Percentiles rank a stretch among this genome's conserved stretches.
Evolutionary conservation across 2,888 invertebrate genomes (phyloP).

Genomic region (Sericinus montela): DNA sequence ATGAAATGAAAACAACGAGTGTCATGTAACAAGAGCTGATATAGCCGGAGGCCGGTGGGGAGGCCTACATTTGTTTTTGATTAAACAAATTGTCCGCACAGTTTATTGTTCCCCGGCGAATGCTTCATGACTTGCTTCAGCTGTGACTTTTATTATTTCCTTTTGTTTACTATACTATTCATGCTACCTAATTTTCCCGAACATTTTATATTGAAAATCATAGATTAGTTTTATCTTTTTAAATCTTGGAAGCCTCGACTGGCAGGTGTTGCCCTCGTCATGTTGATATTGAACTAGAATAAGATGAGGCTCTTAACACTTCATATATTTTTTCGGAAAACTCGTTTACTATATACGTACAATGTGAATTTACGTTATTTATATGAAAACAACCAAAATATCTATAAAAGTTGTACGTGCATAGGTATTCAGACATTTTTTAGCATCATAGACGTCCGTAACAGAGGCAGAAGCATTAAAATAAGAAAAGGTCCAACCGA

Average conservation of each 20-base stretch:
- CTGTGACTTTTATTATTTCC: constrained; percentile 35
- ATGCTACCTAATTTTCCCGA: too few relatives aligned
- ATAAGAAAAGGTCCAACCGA: constrained; percentile 50
- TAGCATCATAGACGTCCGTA: constrained; percentile 5
- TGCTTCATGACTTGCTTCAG: constrained; percentile 40
- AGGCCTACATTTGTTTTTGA: constrained; percentile 73
- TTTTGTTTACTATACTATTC: background rate
- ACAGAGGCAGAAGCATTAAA: constrained; percentile 27
- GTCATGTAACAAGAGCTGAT: constrained; percentile 37
- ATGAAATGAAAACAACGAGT: constrained; percentile 53
- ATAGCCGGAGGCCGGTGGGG: constrained; percentile 29
- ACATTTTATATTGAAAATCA: too few relatives aligned
- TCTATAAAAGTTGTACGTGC: too few relatives aligned
- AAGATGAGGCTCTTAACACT: too few relatives aligned
- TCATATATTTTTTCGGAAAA: too few relatives aligned
- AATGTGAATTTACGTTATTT: too few relatives aligned
- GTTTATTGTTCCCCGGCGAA: constrained; percentile 66
- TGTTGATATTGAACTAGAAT: too few relatives aligned
- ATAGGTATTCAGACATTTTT: background rate
- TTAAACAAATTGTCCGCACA: constrained; percentile 75
- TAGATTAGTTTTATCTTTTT: too few relatives aligned
- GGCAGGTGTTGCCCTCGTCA: too few relatives aligned
- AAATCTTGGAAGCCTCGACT: too few relatives aligned
- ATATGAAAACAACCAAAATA: too few relatives aligned
- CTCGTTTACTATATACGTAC: too few relatives aligned